Evolutionary conservation across 2,113 vertebrate species (phyloP), one percentile per base, ranked within the genome.

Genomic region (Sapajus apella): DNA sequence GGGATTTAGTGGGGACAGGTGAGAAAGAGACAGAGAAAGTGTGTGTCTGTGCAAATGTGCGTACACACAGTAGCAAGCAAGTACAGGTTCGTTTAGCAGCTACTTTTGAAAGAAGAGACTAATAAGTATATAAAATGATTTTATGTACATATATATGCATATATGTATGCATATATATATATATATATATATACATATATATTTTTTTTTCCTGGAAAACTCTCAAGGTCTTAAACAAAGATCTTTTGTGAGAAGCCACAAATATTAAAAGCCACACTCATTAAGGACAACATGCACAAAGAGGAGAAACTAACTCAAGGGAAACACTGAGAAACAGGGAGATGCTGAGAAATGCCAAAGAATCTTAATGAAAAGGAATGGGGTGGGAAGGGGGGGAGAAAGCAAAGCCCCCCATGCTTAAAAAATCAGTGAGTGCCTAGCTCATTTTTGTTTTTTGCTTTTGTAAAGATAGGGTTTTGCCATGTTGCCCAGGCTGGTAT

Each of bases 331-430:
- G 61, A 90, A 95, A 50, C 25, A 73, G 66, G 58, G 72, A 91
- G 88, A n/a, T 10, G 4, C 14, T 91, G 58, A 76, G 79, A 96
- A 91, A 91, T 95, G 75, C 64, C 64, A 82, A 96, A 86, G 90
- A 76, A 88, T 1, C 32, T 70, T 50, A 37, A 40, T 56, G 72
- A 91, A 95, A 68, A 81, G 73, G 76, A 85, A 47, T 30, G 11
- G 37, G 23, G 20, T 37, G 40, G 50, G 14, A 64, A 58, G 12
- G 21, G n/a, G 12, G 86, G 55, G 30, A n/a, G 13, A 10, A 79
- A 95, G 35, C 20, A 40, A 82, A 93, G 73, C 8, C 25, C 21
- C 30, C 47, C 16, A 55, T 21, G 43, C 58, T 56, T n/a, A 55
- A 94, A 89, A 27, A 76, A 30, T 72, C 27, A 45, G 7, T 30